These are phyloP conservation scores for Alectoris magna DNA, from an alignment of 2,797 vertebrate species.

Conservation along the genomic window DNA sequence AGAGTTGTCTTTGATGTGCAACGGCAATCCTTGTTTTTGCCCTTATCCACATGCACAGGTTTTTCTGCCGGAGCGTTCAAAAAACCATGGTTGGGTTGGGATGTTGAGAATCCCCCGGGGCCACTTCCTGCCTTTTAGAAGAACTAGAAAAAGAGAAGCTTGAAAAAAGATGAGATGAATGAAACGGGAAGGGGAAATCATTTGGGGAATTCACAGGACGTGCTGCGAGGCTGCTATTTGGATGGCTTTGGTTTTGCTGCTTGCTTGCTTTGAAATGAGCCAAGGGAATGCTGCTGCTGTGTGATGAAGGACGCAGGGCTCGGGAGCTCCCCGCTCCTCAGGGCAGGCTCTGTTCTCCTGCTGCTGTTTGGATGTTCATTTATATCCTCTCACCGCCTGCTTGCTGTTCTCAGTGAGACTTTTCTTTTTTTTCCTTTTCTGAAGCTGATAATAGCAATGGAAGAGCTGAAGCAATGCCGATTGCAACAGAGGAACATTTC, in stretches of 20 bases:
- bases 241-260: not conserved
- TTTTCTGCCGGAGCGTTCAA: not conserved
- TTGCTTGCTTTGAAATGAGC: not conserved
- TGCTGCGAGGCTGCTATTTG: not conserved
- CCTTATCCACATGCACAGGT: not conserved
- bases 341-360: not conserved
- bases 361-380: not conserved
- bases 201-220: not conserved
- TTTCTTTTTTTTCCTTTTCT: not conserved
- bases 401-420: constrained; percentile 12
- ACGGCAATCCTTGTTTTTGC: not conserved
- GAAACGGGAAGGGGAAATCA: not conserved
- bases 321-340: not conserved
- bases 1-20: not conserved
- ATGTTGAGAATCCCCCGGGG: not conserved
- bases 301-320: not conserved
- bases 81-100: not conserved
- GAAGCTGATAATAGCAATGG: constrained; percentile 89
- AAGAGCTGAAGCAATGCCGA: constrained; percentile 91
- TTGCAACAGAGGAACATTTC: constrained; percentile 98
- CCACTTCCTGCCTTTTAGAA: not conserved
- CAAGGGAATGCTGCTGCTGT: not conserved
- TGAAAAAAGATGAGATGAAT: not conserved
- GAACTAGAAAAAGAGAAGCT: not conserved
- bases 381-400: not conserved